Base-by-base conservation (phyloP, 2,888 invertebrate genomes). In the Plemyria rubiginata region DNA sequence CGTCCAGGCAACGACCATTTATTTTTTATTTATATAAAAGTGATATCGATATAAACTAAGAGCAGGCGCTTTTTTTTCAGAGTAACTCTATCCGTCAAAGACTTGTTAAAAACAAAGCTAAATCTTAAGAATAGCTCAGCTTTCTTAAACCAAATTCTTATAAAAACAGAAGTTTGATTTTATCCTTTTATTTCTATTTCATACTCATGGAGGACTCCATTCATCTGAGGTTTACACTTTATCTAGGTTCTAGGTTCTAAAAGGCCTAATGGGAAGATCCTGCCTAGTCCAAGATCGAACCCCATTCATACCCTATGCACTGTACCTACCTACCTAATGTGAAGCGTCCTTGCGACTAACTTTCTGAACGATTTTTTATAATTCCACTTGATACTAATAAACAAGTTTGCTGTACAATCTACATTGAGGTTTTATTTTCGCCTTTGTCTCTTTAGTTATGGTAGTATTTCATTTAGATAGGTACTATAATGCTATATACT, bases 381-480 rank as follows among this genome's bases (percentile, higher is more conserved):
- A 61, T 54, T 54, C 70, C 64, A 68, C 70, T 68, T 52, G 55
- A 49, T 70, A 68, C 54, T 55, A 70, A 73, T 72, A 72, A 72
- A 73, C 62, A 71, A 59, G 56, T 71, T 69, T 71, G 71, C 62
- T 71, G 72, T 72, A 72, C 68, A 70, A 60, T 70, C 22, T 54
- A 67, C 2, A n/a, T 4, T 32, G 11, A n/a, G 58, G 58, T 71
- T 66, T 69, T 59, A 55, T 71, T 70, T 58, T 15, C n/a, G 3
- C 22, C 22, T 22, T 22, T 22, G 22, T 3, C 22, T 22, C 1
- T 53, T 43, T 29, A 38, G 13, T 48, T 1, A 9, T 22, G 22
- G n/a, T 22, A 22, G 22, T 12, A 46, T 15, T 5, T n/a, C n/a
- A 40, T 0, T 3, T 54, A 38, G 2, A 5, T 40, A 11, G 8